These are phyloP conservation scores for Arvicola amphibius DNA, from an alignment of 2,797 vertebrate genomes.

Conservation along the genomic window DNA sequence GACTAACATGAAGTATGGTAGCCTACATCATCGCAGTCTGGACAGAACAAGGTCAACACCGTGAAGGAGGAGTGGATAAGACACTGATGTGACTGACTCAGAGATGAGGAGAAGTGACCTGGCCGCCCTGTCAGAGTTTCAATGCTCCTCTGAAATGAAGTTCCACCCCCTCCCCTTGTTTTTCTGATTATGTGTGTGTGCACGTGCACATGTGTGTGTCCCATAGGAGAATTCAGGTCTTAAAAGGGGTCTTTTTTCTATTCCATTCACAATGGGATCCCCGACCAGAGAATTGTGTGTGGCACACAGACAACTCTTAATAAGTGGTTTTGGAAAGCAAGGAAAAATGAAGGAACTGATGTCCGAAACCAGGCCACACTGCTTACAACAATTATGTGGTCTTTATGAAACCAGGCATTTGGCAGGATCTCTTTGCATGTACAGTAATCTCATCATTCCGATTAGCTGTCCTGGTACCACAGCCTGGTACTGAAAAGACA, in stretches of 20 bases:
- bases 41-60: not conserved
- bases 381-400: not conserved
- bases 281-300: not conserved
- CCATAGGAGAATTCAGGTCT: not conserved
- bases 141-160: not conserved
- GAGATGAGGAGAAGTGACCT: not conserved
- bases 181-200: not conserved
- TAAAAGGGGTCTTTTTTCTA: not conserved
- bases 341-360: not conserved
- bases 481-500: conserved; percentile 18
- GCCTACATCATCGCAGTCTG: not conserved
- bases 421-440: conserved; percentile 11
- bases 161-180: not conserved
- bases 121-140: not conserved
- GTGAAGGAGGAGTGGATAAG: not conserved
- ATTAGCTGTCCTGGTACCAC: not conserved
- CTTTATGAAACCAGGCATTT: not conserved
- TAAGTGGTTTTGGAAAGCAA: conserved; percentile 34
- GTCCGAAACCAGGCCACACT: not conserved
- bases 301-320: not conserved
- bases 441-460: not conserved
- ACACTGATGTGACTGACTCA: not conserved
- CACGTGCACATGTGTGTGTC: not conserved
- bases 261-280: not conserved
- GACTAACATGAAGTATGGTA: not conserved